Evolutionary conservation across 2,113 vertebrate species (phyloP).

Genomic region (Lepisosteus osseus): DNA sequence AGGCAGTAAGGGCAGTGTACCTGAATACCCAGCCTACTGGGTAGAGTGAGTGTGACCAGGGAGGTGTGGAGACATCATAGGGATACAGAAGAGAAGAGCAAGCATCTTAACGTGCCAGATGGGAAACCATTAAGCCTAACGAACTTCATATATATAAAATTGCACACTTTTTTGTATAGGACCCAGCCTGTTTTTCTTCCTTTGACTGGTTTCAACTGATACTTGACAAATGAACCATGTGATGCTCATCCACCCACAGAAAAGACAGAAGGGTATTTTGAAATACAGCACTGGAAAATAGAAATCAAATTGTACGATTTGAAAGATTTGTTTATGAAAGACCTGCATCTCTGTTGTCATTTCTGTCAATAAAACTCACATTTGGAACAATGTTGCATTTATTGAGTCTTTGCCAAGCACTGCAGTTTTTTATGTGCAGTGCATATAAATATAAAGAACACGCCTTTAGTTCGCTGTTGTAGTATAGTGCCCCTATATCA

Average conservation of each 20-base stretch:
- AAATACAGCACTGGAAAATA: conserved; percentile 4
- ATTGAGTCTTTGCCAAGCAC: background rate
- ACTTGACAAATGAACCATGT: conserved; percentile 26
- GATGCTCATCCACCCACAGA: conserved; percentile 22
- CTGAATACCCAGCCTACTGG: too few species aligned
- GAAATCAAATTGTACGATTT: background rate
- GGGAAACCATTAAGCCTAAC: too few species aligned
- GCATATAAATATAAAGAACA: background rate
- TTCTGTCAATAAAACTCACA: conserved; percentile 12
- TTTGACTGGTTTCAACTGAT: conserved; percentile 13
- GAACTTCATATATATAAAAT: too few species aligned
- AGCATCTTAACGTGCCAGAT: too few species aligned
- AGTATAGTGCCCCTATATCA: background rate
- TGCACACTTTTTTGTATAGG: too few species aligned
- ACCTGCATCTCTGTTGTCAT: conserved; percentile 1
- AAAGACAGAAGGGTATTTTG: conserved; percentile 23
- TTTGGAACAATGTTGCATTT: conserved; percentile 2
- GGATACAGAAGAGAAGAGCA: too few species aligned
- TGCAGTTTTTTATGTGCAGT: background rate
- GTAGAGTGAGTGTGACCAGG: too few species aligned
- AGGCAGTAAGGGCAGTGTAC: too few species aligned
- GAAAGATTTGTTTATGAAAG: conserved; percentile 18
- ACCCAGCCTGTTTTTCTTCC: background rate
- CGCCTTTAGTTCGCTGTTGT: too few species aligned
- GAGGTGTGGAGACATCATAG: too few species aligned